Evolutionary conservation across 2,113 vertebrate species (phyloP), one percentile per base, ranked within the genome.

Genomic region (Porphyrio hochstetteri): DNA sequence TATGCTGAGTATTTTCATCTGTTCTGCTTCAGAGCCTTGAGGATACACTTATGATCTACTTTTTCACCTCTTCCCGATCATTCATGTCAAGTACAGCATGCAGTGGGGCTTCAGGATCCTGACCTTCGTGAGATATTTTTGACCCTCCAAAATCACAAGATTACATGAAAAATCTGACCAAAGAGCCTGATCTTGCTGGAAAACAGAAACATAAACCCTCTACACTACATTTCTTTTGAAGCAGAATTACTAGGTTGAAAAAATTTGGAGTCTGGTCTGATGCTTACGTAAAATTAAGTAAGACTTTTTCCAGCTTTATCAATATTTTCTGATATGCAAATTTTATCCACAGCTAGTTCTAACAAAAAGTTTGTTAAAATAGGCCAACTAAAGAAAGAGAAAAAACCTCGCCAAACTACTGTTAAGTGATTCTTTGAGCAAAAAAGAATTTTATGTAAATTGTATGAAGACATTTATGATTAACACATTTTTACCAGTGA

Each of bases 61-160:
- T 57, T 50, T 55, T 52, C 70, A 13, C 23, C 20, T 52, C 25
- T 50, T 68, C 7, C 16, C 0, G 0, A 0, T 63, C 11, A 16
- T 11, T 64, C 38, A 53, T 36, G 7, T 9, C 17, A 89, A 5
- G 36, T 59, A 20, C 11, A 84, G 17, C 10, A 31, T 5, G 4
- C 25, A 81, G 16, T 23, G 10, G 4, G 8, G 13, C 24, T 75
- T 21, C 19, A 85, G 48, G 33, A 46, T 64, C 48, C 56, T 68
- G 29, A 75, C 9, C 8, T 50, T 16, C 14, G 15, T 0, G 2
- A 46, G 5, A 7, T 24, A 33, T 4, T 21, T 79, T 91, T 71
- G 42, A 55, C 19, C 4, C 5, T 88, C 82, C 33, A 6, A 93
- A 80, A 74, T 69, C 1, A 40, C 1, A 1, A 69, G 31, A 56